phyloP scores from a whole-genome alignment of 2,113 vertebrate genomes.

The Hyaena hyaena region DNA sequence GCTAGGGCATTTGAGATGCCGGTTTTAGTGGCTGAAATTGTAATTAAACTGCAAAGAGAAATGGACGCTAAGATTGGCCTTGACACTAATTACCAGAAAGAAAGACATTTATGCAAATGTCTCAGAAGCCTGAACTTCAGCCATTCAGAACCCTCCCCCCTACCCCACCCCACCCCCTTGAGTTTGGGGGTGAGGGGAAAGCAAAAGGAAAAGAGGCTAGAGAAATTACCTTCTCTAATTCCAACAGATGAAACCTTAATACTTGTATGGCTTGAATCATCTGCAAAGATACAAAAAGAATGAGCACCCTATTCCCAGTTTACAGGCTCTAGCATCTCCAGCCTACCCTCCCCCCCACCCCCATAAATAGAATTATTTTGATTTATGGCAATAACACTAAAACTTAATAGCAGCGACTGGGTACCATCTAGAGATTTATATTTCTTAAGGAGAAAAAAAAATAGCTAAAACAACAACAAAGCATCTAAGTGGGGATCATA shows the following conservation, averaged over 20 bases:
- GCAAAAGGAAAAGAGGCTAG: constrained; percentile 65
- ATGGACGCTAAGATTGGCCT: constrained; percentile 95
- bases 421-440: constrained; percentile 83
- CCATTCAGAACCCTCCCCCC: constrained; percentile 67
- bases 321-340: constrained; percentile 67
- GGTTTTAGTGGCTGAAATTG: constrained; percentile 94
- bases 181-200: constrained; percentile 70
- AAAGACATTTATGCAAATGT: constrained; percentile 97
- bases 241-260: constrained; percentile 99
- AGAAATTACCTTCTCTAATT: constrained; percentile 99
- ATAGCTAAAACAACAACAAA: constrained; percentile 78
- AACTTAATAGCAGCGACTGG: constrained; percentile 87
- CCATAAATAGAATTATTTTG: constrained; percentile 88
- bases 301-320: constrained; percentile 77
- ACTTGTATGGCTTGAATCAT: constrained; percentile 99
- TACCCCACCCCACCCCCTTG: neutral
- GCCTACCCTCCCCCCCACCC: constrained; percentile 69
- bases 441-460: constrained; percentile 80
- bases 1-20: constrained; percentile 88
- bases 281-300: constrained; percentile 93
- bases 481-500: constrained; percentile 83
- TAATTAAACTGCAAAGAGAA: constrained; percentile 97
- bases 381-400: constrained; percentile 89
- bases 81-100: constrained; percentile 98
- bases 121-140: constrained; percentile 88